Evolutionary conservation across 2,113 vertebrate genomes (phyloP), one percentile per base, ranked within the genome.

Genomic region (Siphamia tubifer): DNA sequence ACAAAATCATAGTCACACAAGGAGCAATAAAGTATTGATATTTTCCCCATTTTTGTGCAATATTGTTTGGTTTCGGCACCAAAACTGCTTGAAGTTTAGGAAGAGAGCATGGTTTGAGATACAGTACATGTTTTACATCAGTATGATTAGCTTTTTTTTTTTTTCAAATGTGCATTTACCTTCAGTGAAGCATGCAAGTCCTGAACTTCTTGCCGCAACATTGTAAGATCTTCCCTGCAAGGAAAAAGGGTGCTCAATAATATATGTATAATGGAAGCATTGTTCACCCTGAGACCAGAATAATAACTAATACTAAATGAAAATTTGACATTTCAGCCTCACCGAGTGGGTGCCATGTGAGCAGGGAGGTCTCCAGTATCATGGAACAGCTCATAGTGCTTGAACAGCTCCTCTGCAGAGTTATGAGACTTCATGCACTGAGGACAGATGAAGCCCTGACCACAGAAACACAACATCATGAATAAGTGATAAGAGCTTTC

Each of bases 381-480:
- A 42, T 99, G 98, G 87, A 95, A 96, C 47, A 95, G 93, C 88
- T 98, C 94, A 77, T 99, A 99, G 90, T 99, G 98, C 77, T 98
- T 96, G 86, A 96, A 99, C 57, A 99, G 94, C 75, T 99, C 98
- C 81, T 99, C 97, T 5, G 97, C 97, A 65, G 97, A 98, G 90
- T 93, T 96, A 87, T 98, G 96, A 61, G 98, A 96, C 88, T 99
- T 99, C 98, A 99, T 99, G 87, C 97, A 99, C 78, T 98, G 95
- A 42, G 98, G 98, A 92, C 98, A 99, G 90, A 99, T 99, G 89
- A 99, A 99, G 38, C 98, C 98, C 98, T 99, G 81, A 19, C 84
- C 16, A 73, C 44, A 74, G 15, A 80, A 45, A 58, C 2, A 55
- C 51, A 52, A 2, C 8, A 34, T 56, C n/a, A n/a, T n/a, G n/a